Evolutionary conservation across 2,113 vertebrate genomes (phyloP).

Genomic region (Argyrosomus japonicus): DNA sequence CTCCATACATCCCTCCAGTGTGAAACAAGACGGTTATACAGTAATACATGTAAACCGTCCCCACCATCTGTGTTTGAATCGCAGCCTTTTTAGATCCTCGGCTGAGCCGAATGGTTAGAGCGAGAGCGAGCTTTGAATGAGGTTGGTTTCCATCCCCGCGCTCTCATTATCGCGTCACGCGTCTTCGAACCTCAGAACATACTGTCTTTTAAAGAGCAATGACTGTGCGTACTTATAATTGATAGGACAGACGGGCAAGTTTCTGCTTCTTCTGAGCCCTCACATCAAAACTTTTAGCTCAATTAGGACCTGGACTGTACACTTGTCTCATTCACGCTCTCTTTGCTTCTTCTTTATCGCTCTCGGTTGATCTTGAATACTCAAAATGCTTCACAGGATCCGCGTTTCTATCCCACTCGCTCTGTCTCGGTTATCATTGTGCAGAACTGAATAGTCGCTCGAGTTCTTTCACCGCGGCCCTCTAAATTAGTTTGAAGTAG

Average conservation of each 20-base stretch:
- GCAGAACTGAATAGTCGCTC: conserved; percentile 28
- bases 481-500: conserved; percentile 47
- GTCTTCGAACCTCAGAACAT: conserved; percentile 41
- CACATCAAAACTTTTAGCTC: conserved; percentile 63
- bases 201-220: conserved; percentile 46
- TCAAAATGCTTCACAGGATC: conserved; percentile 20
- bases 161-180: conserved; percentile 55
- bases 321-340: conserved; percentile 32
- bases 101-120: background rate
- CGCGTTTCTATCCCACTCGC: background rate
- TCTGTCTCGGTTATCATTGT: background rate
- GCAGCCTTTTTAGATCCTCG: background rate
- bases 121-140: conserved; percentile 16
- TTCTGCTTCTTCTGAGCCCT: conserved; percentile 30
- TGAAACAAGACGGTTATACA: background rate
- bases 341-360: conserved; percentile 7
- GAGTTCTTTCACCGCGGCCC: background rate
- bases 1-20: background rate
- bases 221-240: conserved; percentile 51
- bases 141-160: background rate
- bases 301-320: conserved; percentile 51
- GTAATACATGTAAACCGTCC: conserved; percentile 1
- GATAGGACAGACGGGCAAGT: conserved; percentile 45
- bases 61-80: background rate
- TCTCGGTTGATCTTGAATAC: conserved; percentile 51